Evolutionary conservation across 2,888 invertebrate species (phyloP).

Genomic region (Drosophila helvetica): DNA sequence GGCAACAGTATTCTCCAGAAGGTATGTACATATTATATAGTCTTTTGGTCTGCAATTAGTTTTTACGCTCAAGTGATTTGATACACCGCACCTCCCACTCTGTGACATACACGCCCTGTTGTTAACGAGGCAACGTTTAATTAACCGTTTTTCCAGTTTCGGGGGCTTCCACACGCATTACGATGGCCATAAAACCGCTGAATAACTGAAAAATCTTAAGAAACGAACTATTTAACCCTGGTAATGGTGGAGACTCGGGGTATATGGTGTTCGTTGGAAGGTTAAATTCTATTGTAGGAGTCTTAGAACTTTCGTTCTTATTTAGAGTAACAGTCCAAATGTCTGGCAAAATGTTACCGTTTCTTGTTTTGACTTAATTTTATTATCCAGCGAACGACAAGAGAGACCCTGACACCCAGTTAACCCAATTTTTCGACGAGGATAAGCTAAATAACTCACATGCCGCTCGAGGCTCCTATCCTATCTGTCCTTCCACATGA

Average conservation of each 20-base stretch:
- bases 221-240: neutral
- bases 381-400: neutral
- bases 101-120: constrained; percentile 33
- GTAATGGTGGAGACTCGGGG: neutral
- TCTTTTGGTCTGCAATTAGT: constrained; percentile 49
- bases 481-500: constrained; percentile 52
- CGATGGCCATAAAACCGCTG: constrained; percentile 38
- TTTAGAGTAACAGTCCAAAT: neutral
- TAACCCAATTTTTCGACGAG: constrained; percentile 39
- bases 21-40: neutral
- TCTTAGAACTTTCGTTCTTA: too few relatives aligned
- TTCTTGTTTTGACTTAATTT: constrained; percentile 15
- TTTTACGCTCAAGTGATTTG: constrained; percentile 55
- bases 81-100: neutral
- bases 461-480: constrained; percentile 18
- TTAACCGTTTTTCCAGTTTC: constrained; percentile 44
- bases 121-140: constrained; percentile 54
- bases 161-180: constrained; percentile 29
- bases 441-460: constrained; percentile 39
- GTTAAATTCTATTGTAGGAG: neutral
- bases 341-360: neutral
- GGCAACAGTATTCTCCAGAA: constrained; percentile 18
- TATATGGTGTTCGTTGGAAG: neutral
- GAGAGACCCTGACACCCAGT: constrained; percentile 1
- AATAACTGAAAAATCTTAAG: constrained; percentile 36